These are phyloP conservation scores for Bubo blakistoni DNA, from an alignment of 2,113 vertebrate genomes.

Conservation along the genomic window DNA sequence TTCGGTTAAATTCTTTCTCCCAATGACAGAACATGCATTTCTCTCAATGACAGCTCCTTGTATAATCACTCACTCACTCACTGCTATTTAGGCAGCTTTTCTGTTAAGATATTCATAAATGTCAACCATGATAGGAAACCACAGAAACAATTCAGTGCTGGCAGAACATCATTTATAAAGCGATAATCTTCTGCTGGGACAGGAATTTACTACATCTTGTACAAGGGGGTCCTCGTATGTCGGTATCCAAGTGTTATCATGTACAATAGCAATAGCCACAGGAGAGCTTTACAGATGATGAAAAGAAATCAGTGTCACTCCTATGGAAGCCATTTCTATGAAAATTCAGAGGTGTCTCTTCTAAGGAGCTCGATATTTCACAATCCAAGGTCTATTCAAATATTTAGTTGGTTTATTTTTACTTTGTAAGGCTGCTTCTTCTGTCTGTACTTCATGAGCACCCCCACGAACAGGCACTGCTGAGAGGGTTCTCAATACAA, in stretches of 20 bases:
- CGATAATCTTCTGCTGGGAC: not conserved
- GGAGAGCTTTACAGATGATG: not conserved
- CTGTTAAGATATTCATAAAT: not conserved
- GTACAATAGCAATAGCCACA: not conserved
- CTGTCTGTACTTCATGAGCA: not conserved
- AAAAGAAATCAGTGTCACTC: not conserved
- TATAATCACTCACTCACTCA: not conserved
- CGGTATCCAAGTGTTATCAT: not conserved
- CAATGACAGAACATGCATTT: not conserved
- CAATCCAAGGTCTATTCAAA: not conserved
- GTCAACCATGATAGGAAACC: not conserved
- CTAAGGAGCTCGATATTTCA: not conserved
- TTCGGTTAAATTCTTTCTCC: not conserved
- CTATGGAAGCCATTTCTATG: not conserved
- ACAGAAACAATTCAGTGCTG: not conserved
- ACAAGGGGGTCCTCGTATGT: not conserved
- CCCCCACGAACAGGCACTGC: not conserved
- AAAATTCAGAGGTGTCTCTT: not conserved
- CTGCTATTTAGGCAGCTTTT: not conserved
- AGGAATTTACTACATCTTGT: not conserved
- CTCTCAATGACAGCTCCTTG: constrained; percentile 1
- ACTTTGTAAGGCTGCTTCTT: not conserved
- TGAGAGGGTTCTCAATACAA: not conserved
- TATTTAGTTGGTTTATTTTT: not conserved
- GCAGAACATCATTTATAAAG: not conserved